Base-by-base conservation (phyloP, 2,797 vertebrate genomes). In the Chiloscyllium punctatum region DNA sequence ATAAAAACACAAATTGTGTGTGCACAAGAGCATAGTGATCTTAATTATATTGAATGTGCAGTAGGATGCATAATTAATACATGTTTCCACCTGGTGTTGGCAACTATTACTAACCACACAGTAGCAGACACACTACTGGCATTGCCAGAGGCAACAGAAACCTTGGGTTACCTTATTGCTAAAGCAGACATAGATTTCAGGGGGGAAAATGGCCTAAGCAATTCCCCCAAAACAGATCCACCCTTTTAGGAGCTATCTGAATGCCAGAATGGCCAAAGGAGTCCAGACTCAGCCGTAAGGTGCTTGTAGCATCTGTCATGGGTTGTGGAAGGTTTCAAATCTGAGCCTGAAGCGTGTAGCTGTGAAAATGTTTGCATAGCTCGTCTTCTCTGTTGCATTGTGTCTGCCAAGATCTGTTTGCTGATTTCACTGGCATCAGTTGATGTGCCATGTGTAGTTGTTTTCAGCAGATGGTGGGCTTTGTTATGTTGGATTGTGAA, bases 401-500 rank as follows among this genome's bases (percentile, higher is more conserved):
- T 5, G 90, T 42, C 62, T 69, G 90, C 90, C 90, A 92, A 69
- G 90, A 69, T 69, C 90, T 92, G 62, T 25, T 68, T 42, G 66
- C 90, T 69, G 66, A 92, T 42, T 69, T 92, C 62, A 69, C 62
- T 92, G 90, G 90, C 62, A 92, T 92, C 90, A 69, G 90, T 21
- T 23, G 68, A 37, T 42, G 66, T 69, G 90, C 66, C 66, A 48
- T 92, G 62, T 37, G 62, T 92, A 42, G 37, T 68, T 92, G 90
- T 69, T 69, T 92, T 69, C 90, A 69, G 90, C 90, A 92, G 90
- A 92, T 92, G 90, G 62, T 92, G 66, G 90, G 66, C 90, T 92
- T 69, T 69, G 90, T 92, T 92, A 92, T 37, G n/a, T 66, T 92
- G 62, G n/a, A 69, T 69, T 69, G n/a, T 92, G 66, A 69, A 92